phyloP scores from a whole-genome alignment of 2,888 invertebrate genomes.

The Hybos culiciformis region DNA sequence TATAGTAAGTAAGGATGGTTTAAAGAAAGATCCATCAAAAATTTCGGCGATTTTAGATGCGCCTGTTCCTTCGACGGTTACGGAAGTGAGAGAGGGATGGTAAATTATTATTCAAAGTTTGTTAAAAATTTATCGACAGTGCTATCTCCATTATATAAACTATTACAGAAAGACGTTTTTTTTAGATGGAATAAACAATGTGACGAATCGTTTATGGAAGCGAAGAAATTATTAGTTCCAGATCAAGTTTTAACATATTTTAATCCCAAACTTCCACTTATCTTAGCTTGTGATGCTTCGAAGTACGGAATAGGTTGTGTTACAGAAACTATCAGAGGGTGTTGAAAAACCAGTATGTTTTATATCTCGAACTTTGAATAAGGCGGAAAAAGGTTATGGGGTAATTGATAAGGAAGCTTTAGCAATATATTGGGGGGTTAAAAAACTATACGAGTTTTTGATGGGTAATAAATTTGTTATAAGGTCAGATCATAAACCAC shows the following conservation, averaged over 20 bases:
- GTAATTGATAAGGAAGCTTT: slow-evolving; percentile 1
- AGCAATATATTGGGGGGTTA: slow-evolving; percentile 2
- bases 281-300: slow-evolving; percentile 6
- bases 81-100: slow-evolving; percentile 19
- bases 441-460: slow-evolving; percentile 16
- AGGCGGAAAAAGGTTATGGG: neutral
- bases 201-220: slow-evolving; percentile 4
- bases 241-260: slow-evolving; percentile 8
- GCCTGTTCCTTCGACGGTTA: slow-evolving; percentile 14
- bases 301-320: neutral
- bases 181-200: too few species aligned
- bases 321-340: neutral
- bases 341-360: neutral
- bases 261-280: slow-evolving; percentile 7
- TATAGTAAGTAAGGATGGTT: slow-evolving; percentile 16
- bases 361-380: neutral
- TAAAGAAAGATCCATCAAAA: slow-evolving; percentile 16
- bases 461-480: slow-evolving; percentile 9
- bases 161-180: too few species aligned
- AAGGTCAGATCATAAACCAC: slow-evolving; percentile 7
- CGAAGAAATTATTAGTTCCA: slow-evolving; percentile 6
- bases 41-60: slow-evolving; percentile 15
- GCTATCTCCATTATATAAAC: too few species aligned
- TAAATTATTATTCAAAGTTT: slow-evolving; percentile 27
- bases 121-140: slow-evolving; percentile 13